Percentiles rank a stretch among this genome's conserved stretches.
Evolutionary conservation across 2,888 invertebrate genomes (phyloP).

Genomic region (Omphaloscelis lunosa): DNA sequence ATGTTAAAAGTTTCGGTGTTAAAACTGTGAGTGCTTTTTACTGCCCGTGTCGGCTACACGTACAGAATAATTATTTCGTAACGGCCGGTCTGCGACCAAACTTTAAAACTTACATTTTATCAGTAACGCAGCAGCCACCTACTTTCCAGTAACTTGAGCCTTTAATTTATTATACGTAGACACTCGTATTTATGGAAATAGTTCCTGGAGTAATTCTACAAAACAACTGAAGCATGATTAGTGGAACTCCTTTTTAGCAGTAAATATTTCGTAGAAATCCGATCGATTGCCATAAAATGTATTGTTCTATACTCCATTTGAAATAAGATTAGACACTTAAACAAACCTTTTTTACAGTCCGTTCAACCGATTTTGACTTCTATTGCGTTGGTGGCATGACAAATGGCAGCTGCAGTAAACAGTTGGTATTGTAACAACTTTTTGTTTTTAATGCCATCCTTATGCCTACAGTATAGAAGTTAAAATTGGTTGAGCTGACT

Average conservation of each 20-base stretch:
- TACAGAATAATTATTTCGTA: conserved; percentile 58
- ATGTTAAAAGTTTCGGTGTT: conserved; percentile 76
- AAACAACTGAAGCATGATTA: neutral
- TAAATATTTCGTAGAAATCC: conserved; percentile 2
- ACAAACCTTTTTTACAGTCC: too few species aligned
- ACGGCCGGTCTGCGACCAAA: conserved; percentile 24
- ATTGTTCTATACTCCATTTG: neutral
- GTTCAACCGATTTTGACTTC: too few species aligned
- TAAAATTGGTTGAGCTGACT: too few species aligned
- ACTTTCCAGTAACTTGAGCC: neutral
- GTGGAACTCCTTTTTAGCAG: neutral
- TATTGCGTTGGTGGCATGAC: too few species aligned
- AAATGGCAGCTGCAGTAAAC: too few species aligned
- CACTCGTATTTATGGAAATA: neutral
- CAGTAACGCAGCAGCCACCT: conserved; percentile 19
- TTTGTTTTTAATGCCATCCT: too few species aligned
- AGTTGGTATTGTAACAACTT: too few species aligned
- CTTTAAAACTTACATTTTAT: conserved; percentile 52
- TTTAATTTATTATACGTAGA: conserved; percentile 5
- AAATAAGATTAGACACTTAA: too few species aligned
- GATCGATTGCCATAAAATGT: neutral
- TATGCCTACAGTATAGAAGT: too few species aligned
- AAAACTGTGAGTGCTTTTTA: conserved; percentile 73
- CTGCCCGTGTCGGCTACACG: conserved; percentile 52
- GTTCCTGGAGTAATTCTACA: conserved; percentile 3